Conservation (phyloP, 2,888 invertebrate genomes). For the Yponomeuta evonymella region DNA sequence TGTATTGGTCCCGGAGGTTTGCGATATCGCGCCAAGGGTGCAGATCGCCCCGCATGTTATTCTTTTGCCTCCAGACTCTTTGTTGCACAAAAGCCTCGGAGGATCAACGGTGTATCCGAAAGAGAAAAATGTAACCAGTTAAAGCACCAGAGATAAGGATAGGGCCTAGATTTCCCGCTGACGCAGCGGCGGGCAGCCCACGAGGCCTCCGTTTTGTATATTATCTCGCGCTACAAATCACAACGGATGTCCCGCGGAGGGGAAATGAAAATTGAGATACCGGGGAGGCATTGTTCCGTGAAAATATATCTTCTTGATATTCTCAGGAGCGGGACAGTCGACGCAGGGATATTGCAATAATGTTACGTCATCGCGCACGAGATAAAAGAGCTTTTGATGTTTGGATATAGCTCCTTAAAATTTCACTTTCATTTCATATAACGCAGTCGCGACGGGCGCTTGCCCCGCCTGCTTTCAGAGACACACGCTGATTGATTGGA, state of each 20-base stretch:
- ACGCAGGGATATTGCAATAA: constrained; percentile 68
- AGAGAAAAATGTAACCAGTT: constrained; percentile 46
- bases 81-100: constrained; percentile 26
- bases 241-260: constrained; percentile 69
- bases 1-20: background rate
- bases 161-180: constrained; percentile 54
- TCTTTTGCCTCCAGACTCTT: constrained; percentile 10
- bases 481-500: constrained; percentile 8
- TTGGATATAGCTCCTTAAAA: constrained; percentile 58
- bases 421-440: constrained; percentile 43
- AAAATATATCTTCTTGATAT: constrained; percentile 73
- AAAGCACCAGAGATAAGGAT: constrained; percentile 51
- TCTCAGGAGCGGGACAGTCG: constrained; percentile 54
- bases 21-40: background rate
- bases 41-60: background rate
- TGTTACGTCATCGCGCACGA: constrained; percentile 58
- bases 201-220: constrained; percentile 70
- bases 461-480: constrained; percentile 14
- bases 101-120: constrained; percentile 41
- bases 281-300: constrained; percentile 71
- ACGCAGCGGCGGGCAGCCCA: constrained; percentile 52
- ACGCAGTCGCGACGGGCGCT: constrained; percentile 26
- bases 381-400: constrained; percentile 63
- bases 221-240: constrained; percentile 73
- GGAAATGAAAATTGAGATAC: constrained; percentile 75